A percentile compares a stretch with the other conserved stretches of the same genome.
phyloP scores from a whole-genome alignment of 1,140 invertebrate genomes.

The Zaprionus nigranus region DNA sequence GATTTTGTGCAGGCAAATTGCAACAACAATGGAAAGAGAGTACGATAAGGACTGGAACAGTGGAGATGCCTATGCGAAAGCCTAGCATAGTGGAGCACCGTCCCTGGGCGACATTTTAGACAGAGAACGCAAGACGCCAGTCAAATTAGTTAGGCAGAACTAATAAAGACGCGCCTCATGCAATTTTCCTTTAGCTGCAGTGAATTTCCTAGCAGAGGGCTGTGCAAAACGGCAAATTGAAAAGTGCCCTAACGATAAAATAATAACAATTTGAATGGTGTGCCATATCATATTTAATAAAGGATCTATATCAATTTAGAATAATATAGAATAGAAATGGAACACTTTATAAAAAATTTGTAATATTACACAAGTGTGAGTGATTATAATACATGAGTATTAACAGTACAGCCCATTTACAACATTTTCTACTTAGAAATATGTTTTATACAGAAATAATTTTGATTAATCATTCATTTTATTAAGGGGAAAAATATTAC shows the following conservation, averaged over 20 bases:
- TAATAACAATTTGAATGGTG: no score
- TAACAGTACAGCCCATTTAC: no score
- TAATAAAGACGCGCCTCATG: slow-evolving; percentile 68
- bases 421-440: no score
- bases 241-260: background rate
- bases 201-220: slow-evolving; percentile 5
- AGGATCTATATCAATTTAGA: no score
- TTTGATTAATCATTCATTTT: no score
- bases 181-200: slow-evolving; percentile 69
- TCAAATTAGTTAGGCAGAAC: slow-evolving; percentile 63
- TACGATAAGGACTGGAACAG: background rate
- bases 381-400: no score
- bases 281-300: no score
- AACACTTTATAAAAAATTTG: no score
- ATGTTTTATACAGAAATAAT: no score
- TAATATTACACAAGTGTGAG: no score
- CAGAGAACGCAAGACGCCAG: slow-evolving; percentile 36
- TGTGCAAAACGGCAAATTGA: background rate
- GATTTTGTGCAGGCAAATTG: slow-evolving; percentile 54
- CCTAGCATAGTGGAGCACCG: background rate
- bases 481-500: no score
- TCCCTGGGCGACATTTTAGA: slow-evolving; percentile 27
- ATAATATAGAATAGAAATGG: no score
- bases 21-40: slow-evolving; percentile 26
- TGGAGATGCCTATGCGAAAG: background rate